phyloP scores from a whole-genome alignment of 2,113 vertebrate species.

The Ardeotis arabs region DNA sequence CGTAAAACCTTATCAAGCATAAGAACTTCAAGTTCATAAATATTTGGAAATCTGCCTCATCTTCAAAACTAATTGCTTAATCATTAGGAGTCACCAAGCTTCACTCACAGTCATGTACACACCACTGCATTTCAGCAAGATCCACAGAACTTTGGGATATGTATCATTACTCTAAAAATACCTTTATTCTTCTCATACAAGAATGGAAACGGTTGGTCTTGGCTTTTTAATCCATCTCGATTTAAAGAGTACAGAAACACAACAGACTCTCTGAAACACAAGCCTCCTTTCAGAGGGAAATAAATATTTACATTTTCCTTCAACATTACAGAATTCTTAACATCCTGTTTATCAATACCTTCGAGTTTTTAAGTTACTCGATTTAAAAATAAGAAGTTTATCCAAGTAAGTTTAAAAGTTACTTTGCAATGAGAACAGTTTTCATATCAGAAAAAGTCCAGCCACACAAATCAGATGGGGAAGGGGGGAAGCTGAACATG shows the following conservation, averaged over 20 bases:
- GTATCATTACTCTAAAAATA: neutral
- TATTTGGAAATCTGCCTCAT: conserved; percentile 21
- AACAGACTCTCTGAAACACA: neutral
- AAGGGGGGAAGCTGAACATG: neutral
- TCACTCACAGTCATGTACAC: neutral
- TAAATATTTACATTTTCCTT: conserved; percentile 45
- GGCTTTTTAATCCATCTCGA: conserved; percentile 1
- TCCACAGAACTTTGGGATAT: neutral
- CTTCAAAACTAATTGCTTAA: conserved; percentile 9
- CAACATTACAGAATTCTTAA: neutral
- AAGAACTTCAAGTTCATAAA: neutral
- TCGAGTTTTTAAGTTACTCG: neutral
- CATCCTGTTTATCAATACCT: conserved; percentile 47
- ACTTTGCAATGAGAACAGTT: neutral
- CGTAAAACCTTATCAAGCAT: neutral
- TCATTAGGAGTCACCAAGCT: neutral
- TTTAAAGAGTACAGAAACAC: neutral
- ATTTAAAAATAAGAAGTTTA: neutral
- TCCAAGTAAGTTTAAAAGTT: neutral
- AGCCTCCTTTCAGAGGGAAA: neutral
- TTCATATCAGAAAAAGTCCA: neutral
- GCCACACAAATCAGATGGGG: neutral
- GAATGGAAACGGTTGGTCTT: neutral
- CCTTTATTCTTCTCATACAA: neutral
- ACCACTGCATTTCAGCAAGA: neutral